Percentiles rank a stretch among this genome's conserved stretches.
Evolutionary conservation across 2,113 vertebrate species (phyloP).

Genomic region (Machaerirhynchus nigripectus): DNA sequence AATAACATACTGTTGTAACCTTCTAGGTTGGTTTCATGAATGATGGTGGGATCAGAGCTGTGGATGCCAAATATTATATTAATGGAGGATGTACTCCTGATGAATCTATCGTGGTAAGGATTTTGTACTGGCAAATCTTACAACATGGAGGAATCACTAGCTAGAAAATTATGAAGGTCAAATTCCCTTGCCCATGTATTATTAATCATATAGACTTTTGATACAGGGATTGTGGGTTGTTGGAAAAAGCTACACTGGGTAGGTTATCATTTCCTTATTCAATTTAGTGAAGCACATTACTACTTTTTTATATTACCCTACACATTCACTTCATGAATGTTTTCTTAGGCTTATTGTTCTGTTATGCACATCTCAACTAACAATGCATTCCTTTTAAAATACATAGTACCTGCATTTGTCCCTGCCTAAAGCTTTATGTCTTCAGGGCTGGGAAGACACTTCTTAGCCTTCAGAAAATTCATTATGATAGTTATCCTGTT

Average conservation of each 20-base stretch:
- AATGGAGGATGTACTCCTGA: constrained; percentile 82
- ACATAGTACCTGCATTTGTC: not conserved
- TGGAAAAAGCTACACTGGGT: not conserved
- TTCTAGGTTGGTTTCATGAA: constrained; percentile 87
- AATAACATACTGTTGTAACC: not conserved
- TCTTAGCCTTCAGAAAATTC: not conserved
- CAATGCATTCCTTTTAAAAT: not conserved
- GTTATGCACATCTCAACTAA: not conserved
- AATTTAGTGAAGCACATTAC: not conserved
- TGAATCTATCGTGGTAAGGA: constrained; percentile 78
- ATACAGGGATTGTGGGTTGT: not conserved
- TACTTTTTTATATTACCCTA: not conserved
- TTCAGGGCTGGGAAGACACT: not conserved
- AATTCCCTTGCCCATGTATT: not conserved
- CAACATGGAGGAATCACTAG: not conserved
- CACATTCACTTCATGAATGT: not conserved
- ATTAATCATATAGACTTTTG: not conserved
- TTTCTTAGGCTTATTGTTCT: not conserved
- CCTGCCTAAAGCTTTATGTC: not conserved
- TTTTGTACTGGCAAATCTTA: not conserved
- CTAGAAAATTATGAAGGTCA: not conserved
- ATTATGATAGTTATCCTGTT: not conserved
- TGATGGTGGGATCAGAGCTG: constrained; percentile 79
- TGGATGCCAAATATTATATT: constrained; percentile 76
- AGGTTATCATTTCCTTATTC: not conserved